Evolutionary conservation across 2,113 vertebrate species (phyloP).

Genomic region (Clarias macrocephalus): DNA sequence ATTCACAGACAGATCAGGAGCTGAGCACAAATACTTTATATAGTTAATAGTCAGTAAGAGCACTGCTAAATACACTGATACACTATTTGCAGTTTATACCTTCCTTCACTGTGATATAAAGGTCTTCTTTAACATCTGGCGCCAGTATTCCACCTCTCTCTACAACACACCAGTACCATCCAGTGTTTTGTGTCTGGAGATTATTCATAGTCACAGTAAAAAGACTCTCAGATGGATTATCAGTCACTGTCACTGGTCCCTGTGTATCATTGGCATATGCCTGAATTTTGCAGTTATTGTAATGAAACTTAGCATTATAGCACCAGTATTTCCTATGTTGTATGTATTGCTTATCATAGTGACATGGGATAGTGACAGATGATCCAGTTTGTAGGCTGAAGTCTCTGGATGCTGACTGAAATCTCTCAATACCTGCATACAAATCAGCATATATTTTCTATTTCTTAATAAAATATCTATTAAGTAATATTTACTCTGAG

Average conservation of each 20-base stretch:
- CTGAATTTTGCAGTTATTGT: background rate
- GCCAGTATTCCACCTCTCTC: background rate
- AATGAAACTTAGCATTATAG: background rate
- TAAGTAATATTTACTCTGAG: too few relatives aligned
- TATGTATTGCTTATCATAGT: too few relatives aligned
- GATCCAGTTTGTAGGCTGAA: too few relatives aligned
- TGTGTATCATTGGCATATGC: background rate
- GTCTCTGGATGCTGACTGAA: too few relatives aligned
- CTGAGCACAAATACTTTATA: background rate
- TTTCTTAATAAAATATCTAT: too few relatives aligned
- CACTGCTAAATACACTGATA: too few relatives aligned
- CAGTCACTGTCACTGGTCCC: constrained; percentile 25
- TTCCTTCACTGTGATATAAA: constrained; percentile 28
- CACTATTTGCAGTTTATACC: background rate
- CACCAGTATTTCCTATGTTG: constrained; percentile 18
- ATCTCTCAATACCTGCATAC: too few relatives aligned
- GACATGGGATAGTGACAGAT: too few relatives aligned
- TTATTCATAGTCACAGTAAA: constrained; percentile 44
- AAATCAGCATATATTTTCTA: too few relatives aligned
- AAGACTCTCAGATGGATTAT: constrained; percentile 31
- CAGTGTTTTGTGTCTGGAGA: constrained; percentile 4
- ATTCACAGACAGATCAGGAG: background rate
- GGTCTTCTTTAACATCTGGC: background rate
- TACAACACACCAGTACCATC: constrained; percentile 23
- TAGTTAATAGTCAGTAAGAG: background rate